Percentiles rank a stretch among this genome's conserved stretches.
phyloP scores from a whole-genome alignment of 2,113 vertebrate species.

The Sylvietta virens region DNA sequence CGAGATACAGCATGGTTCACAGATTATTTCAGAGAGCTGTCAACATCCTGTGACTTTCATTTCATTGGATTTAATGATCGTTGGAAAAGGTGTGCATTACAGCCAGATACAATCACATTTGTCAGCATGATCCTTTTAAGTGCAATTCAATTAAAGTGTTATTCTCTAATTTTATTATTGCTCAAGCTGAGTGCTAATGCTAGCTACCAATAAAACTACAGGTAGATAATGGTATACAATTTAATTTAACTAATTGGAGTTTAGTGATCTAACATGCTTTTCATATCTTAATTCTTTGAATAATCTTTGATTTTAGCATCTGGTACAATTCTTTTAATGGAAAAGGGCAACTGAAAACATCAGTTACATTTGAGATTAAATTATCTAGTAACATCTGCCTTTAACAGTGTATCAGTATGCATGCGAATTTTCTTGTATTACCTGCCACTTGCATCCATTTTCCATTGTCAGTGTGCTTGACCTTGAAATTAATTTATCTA shows the following conservation, averaged over 20 bases:
- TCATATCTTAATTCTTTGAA: conserved; percentile 93
- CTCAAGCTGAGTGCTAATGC: conserved; percentile 79
- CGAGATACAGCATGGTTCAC: conserved; percentile 75
- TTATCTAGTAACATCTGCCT: conserved; percentile 84
- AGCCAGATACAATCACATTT: conserved; percentile 93
- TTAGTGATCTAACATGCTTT: conserved; percentile 91
- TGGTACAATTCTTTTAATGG: conserved; percentile 86
- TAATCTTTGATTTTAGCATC: conserved; percentile 87
- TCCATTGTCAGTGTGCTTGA: conserved; percentile 58
- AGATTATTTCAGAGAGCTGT: conserved; percentile 88
- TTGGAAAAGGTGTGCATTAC: conserved; percentile 84
- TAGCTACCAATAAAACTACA: conserved; percentile 81
- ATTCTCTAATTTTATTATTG: conserved; percentile 97
- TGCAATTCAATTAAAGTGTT: conserved; percentile 97
- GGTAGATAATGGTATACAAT: conserved; percentile 91
- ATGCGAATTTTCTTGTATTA: conserved; percentile 60
- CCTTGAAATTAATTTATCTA: conserved; percentile 74
- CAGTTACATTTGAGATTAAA: conserved; percentile 76
- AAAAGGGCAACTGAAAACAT: conserved; percentile 82
- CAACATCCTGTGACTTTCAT: conserved; percentile 85
- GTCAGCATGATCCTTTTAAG: conserved; percentile 97
- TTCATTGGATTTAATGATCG: conserved; percentile 93
- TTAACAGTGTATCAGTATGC: conserved; percentile 76
- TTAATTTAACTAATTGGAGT: conserved; percentile 98
- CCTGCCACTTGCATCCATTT: conserved; percentile 59